Conservation (phyloP, 2,797 vertebrate genomes). For the Ciconia nigra region DNA sequence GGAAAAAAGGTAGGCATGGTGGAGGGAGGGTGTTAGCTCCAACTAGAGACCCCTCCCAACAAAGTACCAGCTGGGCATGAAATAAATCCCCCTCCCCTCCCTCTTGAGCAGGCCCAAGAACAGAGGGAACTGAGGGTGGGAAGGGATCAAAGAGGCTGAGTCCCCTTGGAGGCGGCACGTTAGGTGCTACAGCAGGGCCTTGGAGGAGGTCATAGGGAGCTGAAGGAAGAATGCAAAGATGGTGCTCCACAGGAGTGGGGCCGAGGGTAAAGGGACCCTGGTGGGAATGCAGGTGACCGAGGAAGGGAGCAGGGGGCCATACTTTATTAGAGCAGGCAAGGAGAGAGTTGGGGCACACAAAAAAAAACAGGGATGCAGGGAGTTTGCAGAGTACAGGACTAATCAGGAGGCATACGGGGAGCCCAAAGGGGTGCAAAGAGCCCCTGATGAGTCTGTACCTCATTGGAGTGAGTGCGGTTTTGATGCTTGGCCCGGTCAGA, state of each 20-base stretch:
- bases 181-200: no score
- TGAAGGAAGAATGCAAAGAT: not conserved
- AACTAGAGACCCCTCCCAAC: not conserved
- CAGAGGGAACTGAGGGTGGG: not conserved
- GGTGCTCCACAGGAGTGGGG: not conserved
- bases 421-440: not conserved
- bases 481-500: conserved; percentile 98
- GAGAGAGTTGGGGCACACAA: accelerated
- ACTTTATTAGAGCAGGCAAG: not conserved
- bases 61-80: not conserved
- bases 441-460: conserved; percentile 71
- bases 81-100: not conserved
- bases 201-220: not conserved
- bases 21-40: accelerated
- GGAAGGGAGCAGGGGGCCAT: not conserved
- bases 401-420: accelerated
- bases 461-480: conserved; percentile 96
- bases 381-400: accelerated
- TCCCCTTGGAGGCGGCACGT: accelerated
- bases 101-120: accelerated
- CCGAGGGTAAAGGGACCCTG: not conserved
- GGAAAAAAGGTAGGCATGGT: accelerated
- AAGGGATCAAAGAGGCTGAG: not conserved
- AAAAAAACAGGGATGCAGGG: not conserved
- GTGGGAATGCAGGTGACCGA: not conserved